phyloP scores from a whole-genome alignment of 1,140 invertebrate species.

The Drosophila sucinea region DNA sequence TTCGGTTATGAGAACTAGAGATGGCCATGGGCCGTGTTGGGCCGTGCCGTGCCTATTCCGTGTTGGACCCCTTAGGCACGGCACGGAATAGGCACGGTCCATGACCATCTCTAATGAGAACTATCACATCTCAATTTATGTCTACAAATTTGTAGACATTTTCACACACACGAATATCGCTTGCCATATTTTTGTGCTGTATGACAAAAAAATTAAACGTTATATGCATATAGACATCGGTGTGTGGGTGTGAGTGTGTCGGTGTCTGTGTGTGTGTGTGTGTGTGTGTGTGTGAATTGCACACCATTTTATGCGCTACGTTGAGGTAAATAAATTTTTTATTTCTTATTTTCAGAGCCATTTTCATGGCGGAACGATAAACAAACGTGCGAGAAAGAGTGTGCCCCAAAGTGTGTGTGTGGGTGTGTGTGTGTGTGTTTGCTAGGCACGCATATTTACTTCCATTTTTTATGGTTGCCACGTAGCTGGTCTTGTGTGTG shows the following conservation, averaged over 20 bases:
- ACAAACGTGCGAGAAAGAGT: constrained; percentile 35
- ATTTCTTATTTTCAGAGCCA: constrained; percentile 76
- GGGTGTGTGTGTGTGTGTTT: constrained; percentile 17
- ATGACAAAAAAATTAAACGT: constrained; percentile 30
- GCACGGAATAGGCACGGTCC: no score
- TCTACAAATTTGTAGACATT: constrained; percentile 34
- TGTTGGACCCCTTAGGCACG: no score
- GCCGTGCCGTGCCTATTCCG: no score
- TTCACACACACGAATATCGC: constrained; percentile 34
- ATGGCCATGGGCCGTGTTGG: no score
- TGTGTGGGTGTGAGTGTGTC: not conserved
- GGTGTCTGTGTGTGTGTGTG: constrained; percentile 15
- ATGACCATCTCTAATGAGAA: not conserved
- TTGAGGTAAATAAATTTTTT: constrained; percentile 65
- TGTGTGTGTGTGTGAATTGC: constrained; percentile 12
- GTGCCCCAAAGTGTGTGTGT: constrained; percentile 3
- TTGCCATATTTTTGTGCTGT: constrained; percentile 34
- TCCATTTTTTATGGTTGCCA: constrained; percentile 69
- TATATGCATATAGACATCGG: constrained; percentile 8
- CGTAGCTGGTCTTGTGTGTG: constrained; percentile 32
- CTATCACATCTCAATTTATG: constrained; percentile 6
- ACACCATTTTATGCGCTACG: constrained; percentile 50
- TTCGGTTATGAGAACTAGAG: no score
- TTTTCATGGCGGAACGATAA: constrained; percentile 77
- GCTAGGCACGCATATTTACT: constrained; percentile 61